Evolutionary conservation across 2,888 invertebrate species (phyloP), one percentile per base, ranked within the genome.

Genomic region (Drosophila affinis): DNA sequence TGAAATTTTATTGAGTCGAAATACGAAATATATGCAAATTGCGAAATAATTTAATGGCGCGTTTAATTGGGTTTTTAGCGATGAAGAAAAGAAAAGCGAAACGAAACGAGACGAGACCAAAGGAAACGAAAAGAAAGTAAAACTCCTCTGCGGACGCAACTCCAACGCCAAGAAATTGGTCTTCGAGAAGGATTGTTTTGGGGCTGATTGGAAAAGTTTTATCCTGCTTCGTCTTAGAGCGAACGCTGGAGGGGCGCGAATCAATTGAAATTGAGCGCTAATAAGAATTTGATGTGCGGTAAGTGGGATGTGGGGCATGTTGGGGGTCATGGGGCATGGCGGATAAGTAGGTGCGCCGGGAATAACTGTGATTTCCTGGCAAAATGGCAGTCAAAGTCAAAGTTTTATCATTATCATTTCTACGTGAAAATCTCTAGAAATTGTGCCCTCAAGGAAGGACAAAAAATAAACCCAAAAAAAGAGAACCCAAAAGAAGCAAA

Each of bases 1-100:
- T 86, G 79, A 84, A 85, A 85, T 86, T 85, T 85, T 85, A 85
- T 85, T 85, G 86, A 82, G 79, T 82, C 76, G 86, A 86, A 84
- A 86, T 86, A 86, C 84, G 86, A 86, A 84, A 86, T 84, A 82
- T 86, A 85, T 85, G 86, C 85, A 85, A 86, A 85, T 85, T 85
- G 86, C 82, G 77, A 85, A 85, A 85, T 85, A 86, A 85, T 85
- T 85, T 86, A 85, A 85, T 85, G 85, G 82, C 82, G 86, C 85
- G 85, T 85, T 86, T 85, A 85, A 85, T 85, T 85, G 87, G 86
- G 84, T 86, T 85, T 84, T 86, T 86, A 85, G 86, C 86, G 76
- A 72, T 52, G n/a, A 59, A 67, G 79, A 68, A 72, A 74, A 68
- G 69, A 71, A 72, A 71, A 72, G 74, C 17, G 76, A 64, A 48